These are phyloP conservation scores for Ornithoptera priamus DNA, from an alignment of 2,888 invertebrate genomes.

Conservation along the genomic window DNA sequence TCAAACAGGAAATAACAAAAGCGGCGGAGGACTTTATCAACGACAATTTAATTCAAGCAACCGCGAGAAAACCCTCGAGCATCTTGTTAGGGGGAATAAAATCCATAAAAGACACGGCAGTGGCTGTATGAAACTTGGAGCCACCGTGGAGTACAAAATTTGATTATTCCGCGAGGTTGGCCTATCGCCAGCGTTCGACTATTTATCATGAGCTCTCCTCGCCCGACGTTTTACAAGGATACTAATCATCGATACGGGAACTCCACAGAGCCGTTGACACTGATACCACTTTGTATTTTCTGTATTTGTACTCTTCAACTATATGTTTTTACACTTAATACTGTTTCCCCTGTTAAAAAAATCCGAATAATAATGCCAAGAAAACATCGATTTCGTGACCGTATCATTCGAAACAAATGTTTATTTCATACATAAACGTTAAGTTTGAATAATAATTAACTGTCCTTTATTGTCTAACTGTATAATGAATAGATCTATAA, in stretches of 20 bases:
- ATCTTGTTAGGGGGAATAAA: slow-evolving; percentile 75
- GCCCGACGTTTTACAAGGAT: slow-evolving; percentile 73
- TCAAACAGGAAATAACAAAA: slow-evolving; percentile 57
- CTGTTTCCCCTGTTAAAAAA: neutral
- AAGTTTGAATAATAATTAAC: too few species aligned
- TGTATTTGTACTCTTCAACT: neutral
- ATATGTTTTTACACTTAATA: neutral
- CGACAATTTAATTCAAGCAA: slow-evolving; percentile 74
- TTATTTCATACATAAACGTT: too few species aligned
- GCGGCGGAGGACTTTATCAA: slow-evolving; percentile 68
- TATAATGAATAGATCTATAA: too few species aligned
- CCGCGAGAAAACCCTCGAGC: slow-evolving; percentile 63
- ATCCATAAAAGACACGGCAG: slow-evolving; percentile 76
- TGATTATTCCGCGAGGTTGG: slow-evolving; percentile 79
- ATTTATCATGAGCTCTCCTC: slow-evolving; percentile 73
- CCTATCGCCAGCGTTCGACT: slow-evolving; percentile 76
- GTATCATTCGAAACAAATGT: too few species aligned
- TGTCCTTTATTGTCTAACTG: too few species aligned
- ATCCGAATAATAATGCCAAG: too few species aligned
- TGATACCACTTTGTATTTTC: neutral
- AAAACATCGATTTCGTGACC: too few species aligned
- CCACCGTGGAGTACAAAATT: slow-evolving; percentile 70
- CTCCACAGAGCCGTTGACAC: slow-evolving; percentile 48
- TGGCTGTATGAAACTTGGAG: slow-evolving; percentile 53
- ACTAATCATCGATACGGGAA: slow-evolving; percentile 69